Conservation (phyloP, 2,888 invertebrate species). For the Yponomeuta cagnagella region DNA sequence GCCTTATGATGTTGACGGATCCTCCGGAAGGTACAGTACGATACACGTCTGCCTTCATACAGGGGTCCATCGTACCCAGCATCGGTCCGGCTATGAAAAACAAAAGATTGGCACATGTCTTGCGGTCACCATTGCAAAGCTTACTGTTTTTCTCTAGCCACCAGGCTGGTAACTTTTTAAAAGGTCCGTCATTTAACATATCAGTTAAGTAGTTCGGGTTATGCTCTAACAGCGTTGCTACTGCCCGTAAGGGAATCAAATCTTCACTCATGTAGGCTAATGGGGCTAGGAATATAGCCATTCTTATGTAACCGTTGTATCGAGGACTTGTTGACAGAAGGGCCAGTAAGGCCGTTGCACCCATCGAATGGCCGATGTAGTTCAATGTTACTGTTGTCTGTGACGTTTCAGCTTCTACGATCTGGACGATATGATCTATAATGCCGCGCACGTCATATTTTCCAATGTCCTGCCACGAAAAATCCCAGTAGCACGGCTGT, state of each 20-base stretch:
- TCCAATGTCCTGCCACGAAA: conserved; percentile 58
- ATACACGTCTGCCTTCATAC: conserved; percentile 27
- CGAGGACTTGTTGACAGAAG: conserved; percentile 40
- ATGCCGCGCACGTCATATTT: conserved; percentile 46
- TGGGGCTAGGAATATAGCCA: conserved; percentile 49
- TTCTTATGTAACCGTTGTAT: conserved; percentile 45
- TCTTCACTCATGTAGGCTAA: conserved; percentile 43
- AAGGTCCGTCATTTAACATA: conserved; percentile 80
- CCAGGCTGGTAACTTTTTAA: conserved; percentile 39
- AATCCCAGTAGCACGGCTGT: conserved; percentile 41
- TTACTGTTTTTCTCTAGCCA: conserved; percentile 32
- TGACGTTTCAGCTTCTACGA: conserved; percentile 28
- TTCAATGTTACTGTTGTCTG: conserved; percentile 30
- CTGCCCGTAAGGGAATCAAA: conserved; percentile 38
- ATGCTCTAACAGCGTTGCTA: conserved; percentile 30
- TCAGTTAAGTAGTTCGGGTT: conserved; percentile 58
- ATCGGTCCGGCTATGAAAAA: conserved; percentile 44
- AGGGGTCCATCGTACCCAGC: conserved; percentile 28
- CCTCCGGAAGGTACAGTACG: conserved; percentile 52
- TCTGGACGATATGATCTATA: conserved; percentile 43
- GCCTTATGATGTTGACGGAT: conserved; percentile 49
- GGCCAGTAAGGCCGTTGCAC: conserved; percentile 48
- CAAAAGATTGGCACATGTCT: conserved; percentile 51
- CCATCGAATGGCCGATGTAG: conserved; percentile 59
- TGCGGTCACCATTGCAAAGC: conserved; percentile 33